A percentile compares a stretch with the other conserved stretches of the same genome.
Evolutionary conservation across 2,797 vertebrate genomes (phyloP).

Genomic region (Phoebastria nigripes): DNA sequence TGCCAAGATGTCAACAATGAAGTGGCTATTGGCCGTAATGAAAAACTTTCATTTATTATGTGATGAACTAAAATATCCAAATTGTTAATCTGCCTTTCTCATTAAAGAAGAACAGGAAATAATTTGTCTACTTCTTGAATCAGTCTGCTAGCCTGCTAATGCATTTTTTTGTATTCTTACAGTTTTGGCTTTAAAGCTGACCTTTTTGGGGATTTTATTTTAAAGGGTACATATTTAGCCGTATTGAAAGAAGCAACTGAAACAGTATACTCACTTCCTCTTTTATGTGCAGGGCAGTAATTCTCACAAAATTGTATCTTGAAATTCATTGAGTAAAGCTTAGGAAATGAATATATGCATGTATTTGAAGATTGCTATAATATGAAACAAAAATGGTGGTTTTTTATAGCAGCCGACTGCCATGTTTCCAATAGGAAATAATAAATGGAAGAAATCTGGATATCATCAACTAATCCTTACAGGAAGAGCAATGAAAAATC

Average conservation of each 20-base stretch:
- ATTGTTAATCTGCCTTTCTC: not conserved
- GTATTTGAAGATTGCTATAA: not conserved
- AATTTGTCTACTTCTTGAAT: not conserved
- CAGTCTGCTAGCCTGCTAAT: not conserved
- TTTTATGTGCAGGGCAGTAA: not conserved
- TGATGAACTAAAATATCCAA: not conserved
- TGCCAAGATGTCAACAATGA: not conserved
- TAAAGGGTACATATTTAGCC: not conserved
- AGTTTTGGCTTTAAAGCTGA: not conserved
- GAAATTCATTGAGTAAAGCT: not conserved
- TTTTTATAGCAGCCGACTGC: not conserved
- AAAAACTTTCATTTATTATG: not conserved
- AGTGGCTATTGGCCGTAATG: not conserved
- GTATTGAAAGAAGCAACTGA: not conserved
- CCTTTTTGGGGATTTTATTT: not conserved
- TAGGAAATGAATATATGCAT: not conserved
- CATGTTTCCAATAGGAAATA: not conserved
- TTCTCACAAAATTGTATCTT: not conserved
- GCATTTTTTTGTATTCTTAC: not conserved
- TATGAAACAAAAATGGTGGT: fast-evolving
- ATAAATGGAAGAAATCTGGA: not conserved
- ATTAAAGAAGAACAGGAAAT: not conserved
- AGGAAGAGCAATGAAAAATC: not conserved
- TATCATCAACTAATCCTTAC: not conserved
- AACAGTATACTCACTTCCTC: not conserved